A percentile compares a stretch with the other conserved stretches of the same genome.
These are phyloP conservation scores for Eupithecia inturbata DNA, from an alignment of 2,888 invertebrate genomes.

Conservation along the genomic window DNA sequence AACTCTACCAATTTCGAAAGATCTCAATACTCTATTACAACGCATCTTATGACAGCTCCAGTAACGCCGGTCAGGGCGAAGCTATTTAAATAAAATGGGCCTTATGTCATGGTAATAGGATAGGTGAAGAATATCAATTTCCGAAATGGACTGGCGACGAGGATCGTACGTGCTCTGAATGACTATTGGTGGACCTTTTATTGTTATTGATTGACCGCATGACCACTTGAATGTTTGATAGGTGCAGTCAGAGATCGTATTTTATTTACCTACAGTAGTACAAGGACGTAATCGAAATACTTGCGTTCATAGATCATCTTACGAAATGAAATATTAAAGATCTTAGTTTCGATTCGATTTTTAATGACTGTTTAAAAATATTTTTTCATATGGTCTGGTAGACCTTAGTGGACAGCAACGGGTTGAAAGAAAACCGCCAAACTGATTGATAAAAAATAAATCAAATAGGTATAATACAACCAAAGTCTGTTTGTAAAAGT, in stretches of 20 bases:
- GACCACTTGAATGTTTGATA: constrained; percentile 53
- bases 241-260: constrained; percentile 28
- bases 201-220: constrained; percentile 76
- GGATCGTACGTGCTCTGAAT: constrained; percentile 76
- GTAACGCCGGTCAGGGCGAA: constrained; percentile 51
- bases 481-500: neutral
- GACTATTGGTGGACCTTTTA: constrained; percentile 70
- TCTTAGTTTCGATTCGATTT: neutral
- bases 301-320: neutral
- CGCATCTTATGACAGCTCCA: constrained; percentile 49
- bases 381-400: neutral
- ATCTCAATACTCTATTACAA: constrained; percentile 16
- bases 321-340: neutral
- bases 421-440: neutral
- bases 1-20: constrained; percentile 45
- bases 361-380: neutral
- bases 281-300: constrained; percentile 12
- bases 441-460: neutral
- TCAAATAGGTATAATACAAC: neutral
- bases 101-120: constrained; percentile 51
- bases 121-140: constrained; percentile 75
- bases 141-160: constrained; percentile 77
- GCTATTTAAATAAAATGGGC: constrained; percentile 45
- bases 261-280: constrained; percentile 21
- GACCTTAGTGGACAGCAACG: neutral